A percentile compares a stretch with the other conserved stretches of the same genome.
Conservation (phyloP, 2,888 invertebrate species). For the Leucoptera coffeella region DNA sequence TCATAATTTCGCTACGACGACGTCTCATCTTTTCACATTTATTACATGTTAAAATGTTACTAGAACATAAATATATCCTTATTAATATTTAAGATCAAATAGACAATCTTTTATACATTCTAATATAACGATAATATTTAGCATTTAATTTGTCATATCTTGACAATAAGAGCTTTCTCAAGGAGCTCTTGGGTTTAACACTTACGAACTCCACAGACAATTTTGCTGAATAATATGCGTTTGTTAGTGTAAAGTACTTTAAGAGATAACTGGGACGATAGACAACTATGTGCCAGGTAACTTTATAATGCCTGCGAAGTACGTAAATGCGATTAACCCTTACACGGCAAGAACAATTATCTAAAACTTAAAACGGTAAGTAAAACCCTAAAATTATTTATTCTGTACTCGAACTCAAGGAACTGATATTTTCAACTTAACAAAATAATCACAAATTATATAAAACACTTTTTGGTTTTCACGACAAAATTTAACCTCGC, state of each 20-base stretch:
- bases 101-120: slow-evolving; percentile 54
- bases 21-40: slow-evolving; percentile 34
- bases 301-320: no score
- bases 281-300: no score
- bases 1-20: slow-evolving; percentile 50
- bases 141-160: slow-evolving; percentile 38
- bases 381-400: slow-evolving; percentile 33
- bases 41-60: slow-evolving; percentile 49
- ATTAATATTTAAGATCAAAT: slow-evolving; percentile 46
- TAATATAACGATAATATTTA: slow-evolving; percentile 48
- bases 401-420: slow-evolving; percentile 46
- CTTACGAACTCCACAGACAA: no score
- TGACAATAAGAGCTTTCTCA: no score
- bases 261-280: no score
- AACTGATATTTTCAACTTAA: slow-evolving; percentile 46
- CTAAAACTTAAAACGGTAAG: slow-evolving; percentile 27
- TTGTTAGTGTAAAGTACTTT: no score
- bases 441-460: slow-evolving; percentile 28
- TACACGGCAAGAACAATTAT: slow-evolving; percentile 38
- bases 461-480: no score
- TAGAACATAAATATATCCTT: slow-evolving; percentile 53
- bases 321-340: no score
- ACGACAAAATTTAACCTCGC: no score
- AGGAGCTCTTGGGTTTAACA: no score
- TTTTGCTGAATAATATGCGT: no score